A percentile compares a stretch with the other conserved stretches of the same genome.
These are phyloP conservation scores for Suillia variegata DNA, from an alignment of 2,888 invertebrate species.

Conservation along the genomic window DNA sequence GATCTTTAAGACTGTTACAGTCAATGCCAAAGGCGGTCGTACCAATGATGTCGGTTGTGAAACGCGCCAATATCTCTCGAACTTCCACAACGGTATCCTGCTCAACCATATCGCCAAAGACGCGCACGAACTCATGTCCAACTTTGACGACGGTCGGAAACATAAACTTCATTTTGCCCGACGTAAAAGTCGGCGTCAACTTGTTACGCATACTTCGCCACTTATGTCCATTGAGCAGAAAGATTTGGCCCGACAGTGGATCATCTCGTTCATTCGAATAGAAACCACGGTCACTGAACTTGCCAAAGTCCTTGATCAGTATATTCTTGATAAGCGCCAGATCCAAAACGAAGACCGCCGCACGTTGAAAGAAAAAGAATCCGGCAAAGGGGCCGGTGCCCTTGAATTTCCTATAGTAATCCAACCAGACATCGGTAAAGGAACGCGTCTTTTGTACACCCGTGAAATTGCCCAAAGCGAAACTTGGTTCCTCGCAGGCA, in stretches of 20 bases:
- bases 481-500: conserved; percentile 36
- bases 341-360: conserved; percentile 39
- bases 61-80: conserved; percentile 56
- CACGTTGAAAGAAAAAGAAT: conserved; percentile 45
- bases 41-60: conserved; percentile 62
- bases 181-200: conserved; percentile 52
- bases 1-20: conserved; percentile 52
- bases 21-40: conserved; percentile 60
- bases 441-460: conserved; percentile 28
- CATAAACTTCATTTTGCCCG: conserved; percentile 35
- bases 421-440: conserved; percentile 27
- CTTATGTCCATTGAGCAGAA: conserved; percentile 46
- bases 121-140: conserved; percentile 33
- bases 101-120: conserved; percentile 32
- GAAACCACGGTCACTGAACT: conserved; percentile 52
- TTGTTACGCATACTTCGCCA: conserved; percentile 61
- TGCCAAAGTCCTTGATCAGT: conserved; percentile 50
- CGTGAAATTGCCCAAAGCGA: conserved; percentile 36
- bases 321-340: conserved; percentile 41
- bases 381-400: conserved; percentile 43
- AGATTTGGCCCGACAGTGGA: conserved; percentile 48
- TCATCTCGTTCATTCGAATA: conserved; percentile 46
- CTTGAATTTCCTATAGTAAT: conserved; percentile 31
- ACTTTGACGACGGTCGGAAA: conserved; percentile 22
- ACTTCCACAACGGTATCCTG: conserved; percentile 50